Conservation (phyloP, 2,113 vertebrate genomes). For the Fulica atra region DNA sequence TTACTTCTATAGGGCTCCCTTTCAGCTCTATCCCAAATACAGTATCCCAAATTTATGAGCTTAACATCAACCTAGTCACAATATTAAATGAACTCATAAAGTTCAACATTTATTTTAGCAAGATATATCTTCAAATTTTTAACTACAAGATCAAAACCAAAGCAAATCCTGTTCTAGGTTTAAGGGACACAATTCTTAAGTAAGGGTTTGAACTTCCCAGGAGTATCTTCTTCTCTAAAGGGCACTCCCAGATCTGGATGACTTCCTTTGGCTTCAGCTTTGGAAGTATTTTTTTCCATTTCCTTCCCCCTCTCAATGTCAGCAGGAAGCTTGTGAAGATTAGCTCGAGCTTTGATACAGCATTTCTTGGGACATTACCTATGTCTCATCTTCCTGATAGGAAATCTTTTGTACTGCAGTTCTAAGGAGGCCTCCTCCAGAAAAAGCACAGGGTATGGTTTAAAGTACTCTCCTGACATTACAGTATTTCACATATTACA, state of each 20-base stretch:
- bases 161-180: not conserved
- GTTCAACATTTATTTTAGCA: not conserved
- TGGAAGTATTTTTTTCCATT: not conserved
- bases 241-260: not conserved
- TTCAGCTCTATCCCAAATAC: not conserved
- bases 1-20: not conserved
- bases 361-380: not conserved
- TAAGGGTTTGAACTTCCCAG: not conserved
- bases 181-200: not conserved
- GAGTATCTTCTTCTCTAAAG: not conserved
- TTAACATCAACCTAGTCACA: not conserved
- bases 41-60: not conserved
- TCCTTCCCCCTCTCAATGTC: not conserved
- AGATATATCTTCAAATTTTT: not conserved
- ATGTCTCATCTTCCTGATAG: constrained; percentile 3
- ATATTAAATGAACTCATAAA: not conserved
- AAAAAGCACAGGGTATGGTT: not conserved
- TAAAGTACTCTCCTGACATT: not conserved
- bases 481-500: not conserved
- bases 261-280: constrained; percentile 9
- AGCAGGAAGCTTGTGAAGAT: constrained; percentile 40
- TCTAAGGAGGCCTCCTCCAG: not conserved
- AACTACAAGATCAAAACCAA: not conserved
- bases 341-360: not conserved
- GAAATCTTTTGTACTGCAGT: not conserved